These are phyloP conservation scores for Sula dactylatra DNA, from an alignment of 2,113 vertebrate genomes.

Conservation along the genomic window DNA sequence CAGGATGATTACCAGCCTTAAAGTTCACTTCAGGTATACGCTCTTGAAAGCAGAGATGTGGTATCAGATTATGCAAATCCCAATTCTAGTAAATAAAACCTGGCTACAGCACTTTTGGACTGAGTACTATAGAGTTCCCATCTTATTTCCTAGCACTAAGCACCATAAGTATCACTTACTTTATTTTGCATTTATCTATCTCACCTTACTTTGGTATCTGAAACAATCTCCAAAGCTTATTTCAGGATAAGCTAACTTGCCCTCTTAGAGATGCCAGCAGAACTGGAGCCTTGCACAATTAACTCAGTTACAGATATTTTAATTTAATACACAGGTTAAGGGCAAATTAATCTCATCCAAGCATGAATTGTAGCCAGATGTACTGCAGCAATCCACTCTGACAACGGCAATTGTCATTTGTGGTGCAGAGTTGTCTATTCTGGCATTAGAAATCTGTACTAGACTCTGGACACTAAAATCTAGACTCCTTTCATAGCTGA, in stretches of 20 bases:
- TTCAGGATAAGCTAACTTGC: neutral
- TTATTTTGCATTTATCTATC: neutral
- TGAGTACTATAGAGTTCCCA: neutral
- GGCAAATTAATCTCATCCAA: neutral
- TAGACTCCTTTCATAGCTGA: neutral
- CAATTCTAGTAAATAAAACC: neutral
- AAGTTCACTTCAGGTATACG: neutral
- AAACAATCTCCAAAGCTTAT: neutral
- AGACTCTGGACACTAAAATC: neutral
- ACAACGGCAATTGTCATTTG: fast-evolving
- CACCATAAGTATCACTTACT: neutral
- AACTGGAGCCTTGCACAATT: neutral
- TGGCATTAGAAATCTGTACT: neutral
- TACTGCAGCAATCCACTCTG: neutral
- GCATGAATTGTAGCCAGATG: neutral
- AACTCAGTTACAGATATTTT: neutral
- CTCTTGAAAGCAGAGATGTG: neutral
- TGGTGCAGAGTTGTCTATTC: neutral
- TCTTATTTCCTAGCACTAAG: neutral
- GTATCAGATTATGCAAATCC: neutral
- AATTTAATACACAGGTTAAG: neutral
- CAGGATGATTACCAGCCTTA: neutral
- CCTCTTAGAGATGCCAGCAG: neutral
- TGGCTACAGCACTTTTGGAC: neutral
- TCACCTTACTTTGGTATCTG: neutral